Evolutionary conservation across 2,888 invertebrate genomes (phyloP), one percentile per base, ranked within the genome.

Genomic region (Aphidoletes aphidimyza): DNA sequence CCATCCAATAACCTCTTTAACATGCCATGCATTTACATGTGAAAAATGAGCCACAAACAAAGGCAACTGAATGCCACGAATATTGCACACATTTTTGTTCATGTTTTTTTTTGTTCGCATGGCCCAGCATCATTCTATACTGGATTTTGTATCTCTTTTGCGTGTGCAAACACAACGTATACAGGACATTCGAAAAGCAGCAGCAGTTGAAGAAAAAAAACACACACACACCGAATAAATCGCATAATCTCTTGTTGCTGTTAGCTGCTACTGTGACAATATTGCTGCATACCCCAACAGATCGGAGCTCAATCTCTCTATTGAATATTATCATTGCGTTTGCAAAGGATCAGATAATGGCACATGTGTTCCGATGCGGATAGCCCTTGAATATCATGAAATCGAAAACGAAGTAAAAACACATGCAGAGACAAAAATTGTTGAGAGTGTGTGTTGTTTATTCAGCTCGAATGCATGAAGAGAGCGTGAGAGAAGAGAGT

Each of bases 321-420:
- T 69, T 34, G 69, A 69, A 34, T 69, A 34, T 69, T 69, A 69
- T 69, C 69, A 69, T 5, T 69, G 69, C 69, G 30, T 69, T 69
- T 30, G 30, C 69, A 17, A 69, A 30, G 11, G 34, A 17, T 69
- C 34, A 14, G 69, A 69, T 69, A 34, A 69, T 34, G 69, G 34
- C 69, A 69, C 69, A 69, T 69, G 34, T 69, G 69, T 30, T 17
- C 69, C 22, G 6, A 47, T 47, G 2, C 47, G 17, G 2, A 47
- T 47, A 2, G 47, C 47, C n/a, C n/a, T 47, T 17, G 47, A 17
- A 9, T 47, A 17, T 47, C n/a, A 22, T 47, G 54, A 54, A 54
- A 22, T n/a, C 22, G 2, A 22, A 22, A 22, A 22, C 54, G 22
- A 54, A 54, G 22, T 22, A 22, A 54, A 54, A 54, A n/a, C n/a